Evolutionary conservation across 2,888 invertebrate genomes (phyloP).

Genomic region (Drosophila gaucha): DNA sequence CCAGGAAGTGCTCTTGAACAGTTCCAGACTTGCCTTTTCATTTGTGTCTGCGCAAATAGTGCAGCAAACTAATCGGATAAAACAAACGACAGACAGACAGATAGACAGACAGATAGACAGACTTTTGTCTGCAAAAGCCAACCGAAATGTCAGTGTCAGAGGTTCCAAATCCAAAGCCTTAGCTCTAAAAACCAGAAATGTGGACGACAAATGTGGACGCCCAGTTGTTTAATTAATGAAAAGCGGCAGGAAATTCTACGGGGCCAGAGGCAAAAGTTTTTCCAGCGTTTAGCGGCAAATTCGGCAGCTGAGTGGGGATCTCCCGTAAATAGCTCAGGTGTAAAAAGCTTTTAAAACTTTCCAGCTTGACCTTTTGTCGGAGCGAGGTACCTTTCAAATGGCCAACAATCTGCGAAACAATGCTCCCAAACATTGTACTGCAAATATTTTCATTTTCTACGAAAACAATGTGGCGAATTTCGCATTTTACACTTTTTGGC

Average conservation of each 20-base stretch:
- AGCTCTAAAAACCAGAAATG: slow-evolving; percentile 3
- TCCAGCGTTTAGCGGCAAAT: slow-evolving; percentile 51
- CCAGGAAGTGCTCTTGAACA: slow-evolving; percentile 27
- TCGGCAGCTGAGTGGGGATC: slow-evolving; percentile 1
- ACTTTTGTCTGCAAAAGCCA: slow-evolving; percentile 8
- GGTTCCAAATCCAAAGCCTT: neutral
- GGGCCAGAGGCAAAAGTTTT: slow-evolving; percentile 41
- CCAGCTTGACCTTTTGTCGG: slow-evolving; percentile 57
- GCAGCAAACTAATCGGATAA: slow-evolving; percentile 58
- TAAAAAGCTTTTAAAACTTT: slow-evolving; percentile 67
- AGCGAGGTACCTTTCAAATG: slow-evolving; percentile 28
- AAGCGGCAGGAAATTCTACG: slow-evolving; percentile 33
- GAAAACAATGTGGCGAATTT: slow-evolving; percentile 13
- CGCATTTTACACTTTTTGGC: too few relatives aligned
- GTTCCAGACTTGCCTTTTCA: slow-evolving; percentile 23
- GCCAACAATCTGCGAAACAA: slow-evolving; percentile 34
- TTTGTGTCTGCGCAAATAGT: slow-evolving; percentile 40
- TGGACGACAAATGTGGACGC: slow-evolving; percentile 38
- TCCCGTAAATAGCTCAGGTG: slow-evolving; percentile 58
- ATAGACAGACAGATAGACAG: slow-evolving; percentile 2
- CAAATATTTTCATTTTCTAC: slow-evolving; percentile 11
- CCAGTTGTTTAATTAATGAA: slow-evolving; percentile 65
- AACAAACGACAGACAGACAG: slow-evolving; percentile 13
- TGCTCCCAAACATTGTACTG: slow-evolving; percentile 17
- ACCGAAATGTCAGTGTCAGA: slow-evolving; percentile 26